Evolutionary conservation across 2,797 vertebrate genomes (phyloP), one percentile per base, ranked within the genome.

Genomic region (Linurgus olivaceus): DNA sequence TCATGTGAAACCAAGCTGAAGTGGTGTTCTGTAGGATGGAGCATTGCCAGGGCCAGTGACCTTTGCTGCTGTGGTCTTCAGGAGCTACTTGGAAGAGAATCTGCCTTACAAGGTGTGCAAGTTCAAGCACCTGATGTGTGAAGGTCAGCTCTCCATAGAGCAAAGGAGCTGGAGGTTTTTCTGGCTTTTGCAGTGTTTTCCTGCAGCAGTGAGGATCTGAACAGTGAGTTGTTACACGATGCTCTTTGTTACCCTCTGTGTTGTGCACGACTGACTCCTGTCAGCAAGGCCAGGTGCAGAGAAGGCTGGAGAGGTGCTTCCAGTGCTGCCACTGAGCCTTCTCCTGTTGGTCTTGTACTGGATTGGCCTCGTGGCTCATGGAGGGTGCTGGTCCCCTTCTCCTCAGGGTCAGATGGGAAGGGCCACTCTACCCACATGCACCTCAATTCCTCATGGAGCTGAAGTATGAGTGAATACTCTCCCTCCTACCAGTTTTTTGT

Each of bases 171-270:
- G 65, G 33, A 68, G 62, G 2, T 25, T 59, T 55, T 20, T 9
- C 33, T 81, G 84, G 44, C 28, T 31, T 37, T 42, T 13, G 48
- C 51, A 7, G 38, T 6, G 23, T 31, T 79, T 71, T 16, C 9
- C 23, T 37, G 28, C 2, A 7, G 57, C 0, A 1, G 11, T 21
- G 33, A 44, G 25, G 11, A 12, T 11, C 31, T 2, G 5, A 63
- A 8, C 17, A 50, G 29, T 0, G 29, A 58, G 52, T 7, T 61
- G 35, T 38, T 51, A 13, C 2, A 5, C 0, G 0, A 8, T 9
- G 33, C 20, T 70, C 28, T 61, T 44, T 68, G 26, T 35, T 9
- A 14, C 23, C 45, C 37, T 31, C 23, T 0, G 4, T 21, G 13
- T 13, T 17, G 47, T 79, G 57, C 25, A 3, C 0, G 0, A 8